Conservation (phyloP, 2,888 invertebrate species). For the Lepeophtheirus nordmannii region DNA sequence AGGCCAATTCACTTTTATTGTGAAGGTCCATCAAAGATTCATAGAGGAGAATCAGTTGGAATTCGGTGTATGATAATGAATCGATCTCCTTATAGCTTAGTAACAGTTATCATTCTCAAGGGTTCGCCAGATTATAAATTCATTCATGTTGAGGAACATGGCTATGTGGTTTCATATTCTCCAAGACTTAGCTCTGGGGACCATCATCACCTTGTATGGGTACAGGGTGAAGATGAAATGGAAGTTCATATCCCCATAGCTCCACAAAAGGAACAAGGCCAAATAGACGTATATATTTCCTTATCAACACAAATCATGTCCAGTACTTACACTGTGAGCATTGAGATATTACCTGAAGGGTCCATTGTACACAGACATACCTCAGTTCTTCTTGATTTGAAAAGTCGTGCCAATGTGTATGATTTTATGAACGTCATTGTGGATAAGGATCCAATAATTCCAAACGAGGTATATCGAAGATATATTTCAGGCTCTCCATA, state of each 20-base stretch:
- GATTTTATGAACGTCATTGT: constrained; percentile 92
- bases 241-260: constrained; percentile 71
- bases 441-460: constrained; percentile 78
- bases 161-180: constrained; percentile 58
- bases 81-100: constrained; percentile 26
- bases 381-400: constrained; percentile 74
- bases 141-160: constrained; percentile 75
- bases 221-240: constrained; percentile 51
- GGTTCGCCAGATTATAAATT: constrained; percentile 43
- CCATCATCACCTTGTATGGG: constrained; percentile 84
- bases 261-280: constrained; percentile 15
- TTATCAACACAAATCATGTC: constrained; percentile 23
- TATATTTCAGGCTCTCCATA: constrained; percentile 84
- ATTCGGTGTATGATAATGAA: constrained; percentile 22
- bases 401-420: constrained; percentile 74
- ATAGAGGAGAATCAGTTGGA: constrained; percentile 23
- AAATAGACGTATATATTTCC: background rate
- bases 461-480: constrained; percentile 74
- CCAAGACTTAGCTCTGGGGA: constrained; percentile 80
- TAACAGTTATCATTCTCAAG: constrained; percentile 32
- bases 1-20: constrained; percentile 21
- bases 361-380: constrained; percentile 46
- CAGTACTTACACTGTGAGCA: constrained; percentile 8
- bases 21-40: constrained; percentile 22
- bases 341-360: constrained; percentile 18